A percentile compares a stretch with the other conserved stretches of the same genome.
Evolutionary conservation across 2,888 invertebrate genomes (phyloP).

Genomic region (Achlya flavicornis): DNA sequence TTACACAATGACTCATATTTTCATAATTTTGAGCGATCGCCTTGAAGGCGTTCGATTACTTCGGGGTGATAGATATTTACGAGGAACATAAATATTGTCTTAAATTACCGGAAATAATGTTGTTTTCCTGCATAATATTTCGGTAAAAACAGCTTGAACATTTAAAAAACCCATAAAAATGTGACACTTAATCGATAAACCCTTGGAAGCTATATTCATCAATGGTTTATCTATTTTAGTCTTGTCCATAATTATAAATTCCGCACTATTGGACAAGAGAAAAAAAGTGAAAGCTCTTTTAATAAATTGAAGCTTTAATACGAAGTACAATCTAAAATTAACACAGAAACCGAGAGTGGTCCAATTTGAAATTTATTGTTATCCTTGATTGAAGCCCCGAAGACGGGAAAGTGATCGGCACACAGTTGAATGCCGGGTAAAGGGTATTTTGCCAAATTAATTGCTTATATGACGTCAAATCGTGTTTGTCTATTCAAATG

Average conservation of each 20-base stretch:
- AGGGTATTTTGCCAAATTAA: constrained; percentile 46
- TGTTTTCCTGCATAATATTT: background rate
- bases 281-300: background rate
- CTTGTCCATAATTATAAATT: background rate
- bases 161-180: background rate
- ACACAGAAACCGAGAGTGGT: constrained; percentile 11
- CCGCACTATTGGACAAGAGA: background rate
- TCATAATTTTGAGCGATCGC: background rate
- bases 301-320: background rate
- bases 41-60: constrained; percentile 3
- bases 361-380: constrained; percentile 15
- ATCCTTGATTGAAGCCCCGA: constrained; percentile 20
- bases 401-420: constrained; percentile 24
- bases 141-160: background rate
- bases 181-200: background rate
- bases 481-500: constrained; percentile 34
- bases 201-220: background rate
- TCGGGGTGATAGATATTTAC: background rate
- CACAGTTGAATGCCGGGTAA: constrained; percentile 24
- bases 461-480: constrained; percentile 43
- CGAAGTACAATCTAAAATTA: constrained; percentile 10
- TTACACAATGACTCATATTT: constrained; percentile 10
- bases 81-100: background rate
- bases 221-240: too few species aligned
- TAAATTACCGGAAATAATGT: background rate